These are phyloP conservation scores for Orthonychiurus folsomi DNA, from an alignment of 2,888 invertebrate genomes.

Conservation along the genomic window DNA sequence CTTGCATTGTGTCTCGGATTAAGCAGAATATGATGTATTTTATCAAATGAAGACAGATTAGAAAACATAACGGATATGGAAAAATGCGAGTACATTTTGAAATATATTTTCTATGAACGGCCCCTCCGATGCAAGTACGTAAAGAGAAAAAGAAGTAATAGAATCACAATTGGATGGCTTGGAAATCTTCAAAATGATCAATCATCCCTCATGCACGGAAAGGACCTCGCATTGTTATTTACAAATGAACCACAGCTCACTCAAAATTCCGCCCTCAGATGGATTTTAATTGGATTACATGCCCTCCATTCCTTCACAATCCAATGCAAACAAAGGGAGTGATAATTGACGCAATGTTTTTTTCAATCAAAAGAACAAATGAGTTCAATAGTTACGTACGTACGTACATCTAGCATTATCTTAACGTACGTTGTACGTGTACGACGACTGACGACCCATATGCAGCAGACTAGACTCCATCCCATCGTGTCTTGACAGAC, in stretches of 20 bases:
- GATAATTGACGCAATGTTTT: constrained; percentile 7
- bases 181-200: constrained; percentile 2
- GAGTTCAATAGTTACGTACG: constrained; percentile 8
- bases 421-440: too few species aligned
- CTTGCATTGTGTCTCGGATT: too few species aligned
- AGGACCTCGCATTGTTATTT: constrained; percentile 1
- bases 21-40: too few species aligned
- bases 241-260: background rate
- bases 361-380: constrained; percentile 15
- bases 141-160: background rate
- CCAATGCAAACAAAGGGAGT: constrained; percentile 5
- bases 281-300: background rate
- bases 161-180: constrained; percentile 5
- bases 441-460: too few species aligned
- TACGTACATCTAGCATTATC: background rate
- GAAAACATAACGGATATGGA: too few species aligned
- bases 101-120: too few species aligned
- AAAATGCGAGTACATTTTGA: too few species aligned
- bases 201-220: background rate
- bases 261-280: background rate
- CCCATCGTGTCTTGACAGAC: too few species aligned
- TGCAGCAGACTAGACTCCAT: too few species aligned
- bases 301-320: background rate
- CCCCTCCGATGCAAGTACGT: too few species aligned
- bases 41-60: too few species aligned